Evolutionary conservation across 1,140 invertebrate species (phyloP), one percentile per base, ranked within the genome.

Genomic region (Thaumatotibia leucotreta): DNA sequence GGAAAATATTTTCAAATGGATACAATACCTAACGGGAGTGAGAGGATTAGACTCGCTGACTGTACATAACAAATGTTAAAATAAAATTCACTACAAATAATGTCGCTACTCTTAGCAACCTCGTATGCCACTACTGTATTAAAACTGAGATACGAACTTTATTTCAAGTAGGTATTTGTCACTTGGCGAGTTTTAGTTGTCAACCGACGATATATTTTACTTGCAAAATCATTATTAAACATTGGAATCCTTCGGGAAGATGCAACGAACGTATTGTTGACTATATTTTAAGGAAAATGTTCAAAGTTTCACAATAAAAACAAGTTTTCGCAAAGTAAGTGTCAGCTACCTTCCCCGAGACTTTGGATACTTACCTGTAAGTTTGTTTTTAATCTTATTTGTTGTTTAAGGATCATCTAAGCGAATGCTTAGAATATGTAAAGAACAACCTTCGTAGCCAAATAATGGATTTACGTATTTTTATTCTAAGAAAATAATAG

Each of bases 261-360:
- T 24, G 50, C 50, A 8, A 24, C 22, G 17, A 52, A 52, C 22
- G 4, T 24, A 58, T 14, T 58, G n/a, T 14, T 27, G 52, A 31
- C 23, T 24, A 14, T 54, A 80, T 65, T 69, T 82, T 70, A 72
- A 69, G 68, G 68, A 72, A 77, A 83, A 83, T 81, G 79, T 78
- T 61, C 14, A 76, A 84, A 87, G 70, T 89, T 88, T 79, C 62
- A 79, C 79, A 79, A 87, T 89, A 87, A 89, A 88, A 85, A 81
- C 77, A 82, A 89, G 83, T 84, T 80, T 39, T 82, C 75, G 72
- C 81, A 73, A 74, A 70, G 74, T 77, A 80, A 83, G 77, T 79
- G 74, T 69, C 68, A 64, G 71, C 62, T 75, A 79, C 58, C 66
- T 71, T 67, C 80, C 74, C 79, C 50, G 66, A 67, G 73, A 82